Evolutionary conservation across 1,140 invertebrate genomes (phyloP), one percentile per base, ranked within the genome.

Genomic region (Caenorhabditis remanei): DNA sequence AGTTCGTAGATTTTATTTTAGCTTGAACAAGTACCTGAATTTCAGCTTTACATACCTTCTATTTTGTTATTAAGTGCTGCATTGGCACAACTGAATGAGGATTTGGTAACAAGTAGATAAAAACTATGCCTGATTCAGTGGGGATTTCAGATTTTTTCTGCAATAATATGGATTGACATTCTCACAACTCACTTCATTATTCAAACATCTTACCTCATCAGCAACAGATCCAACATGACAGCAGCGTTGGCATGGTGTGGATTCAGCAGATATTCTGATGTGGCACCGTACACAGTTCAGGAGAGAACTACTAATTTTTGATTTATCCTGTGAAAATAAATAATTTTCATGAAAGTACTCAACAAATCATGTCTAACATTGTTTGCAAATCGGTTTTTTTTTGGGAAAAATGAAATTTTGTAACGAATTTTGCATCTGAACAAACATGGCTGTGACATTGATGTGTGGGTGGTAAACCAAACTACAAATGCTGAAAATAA

Each of bases 141-240:
- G 6, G 11, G n/a, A 16, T 58, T 58, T n/a, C 55, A 58, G 55
- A 58, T 58, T 19, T 58, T 58, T 9, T 14, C 19, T 19, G 3
- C 14, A 58, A 58, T 58, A n/a, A 58, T 58, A 19, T 58, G 14
- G 6, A 58, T 58, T 7, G 55, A 58, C 19, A 58, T 58, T 19
- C n/a, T 58, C 13, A 58, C 55, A 14, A 58, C 55, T 58, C 55
- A 58, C 19, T 58, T 58, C 55, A 58, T 58, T n/a, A 58, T 58
- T 19, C 55, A 58, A 58, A 6, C 6, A 14, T 58, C 55, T 19
- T 58, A 58, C n/a, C 55, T 58, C 19, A 58, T 58, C 13, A 5
- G 14, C 55, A 58, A 19, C 19, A 14, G n/a, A 58, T 7, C 11
- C 14, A 58, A 58, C 19, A 19, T 58, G 19, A 7, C 55, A 14